Conservation (phyloP, 2,113 vertebrate species). For the Gallinago paraguaiae region DNA sequence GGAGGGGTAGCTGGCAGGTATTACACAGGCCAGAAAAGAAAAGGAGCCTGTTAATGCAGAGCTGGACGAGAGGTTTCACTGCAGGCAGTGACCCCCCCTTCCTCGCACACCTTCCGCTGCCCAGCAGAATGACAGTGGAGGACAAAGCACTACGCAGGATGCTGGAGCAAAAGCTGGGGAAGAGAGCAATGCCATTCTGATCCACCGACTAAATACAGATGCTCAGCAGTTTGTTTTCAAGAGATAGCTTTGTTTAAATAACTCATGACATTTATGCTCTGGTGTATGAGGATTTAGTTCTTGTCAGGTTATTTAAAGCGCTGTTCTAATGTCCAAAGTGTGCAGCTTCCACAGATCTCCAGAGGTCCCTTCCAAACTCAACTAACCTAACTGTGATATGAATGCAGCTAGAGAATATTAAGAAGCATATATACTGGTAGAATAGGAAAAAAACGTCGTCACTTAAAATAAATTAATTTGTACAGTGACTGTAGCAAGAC, state of each 20-base stretch:
- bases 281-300: background rate
- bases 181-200: background rate
- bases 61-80: background rate
- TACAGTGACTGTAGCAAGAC: background rate
- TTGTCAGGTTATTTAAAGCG: background rate
- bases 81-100: background rate
- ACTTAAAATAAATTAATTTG: background rate
- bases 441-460: background rate
- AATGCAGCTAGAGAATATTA: background rate
- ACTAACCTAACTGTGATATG: background rate
- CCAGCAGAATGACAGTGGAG: background rate
- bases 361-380: background rate
- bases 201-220: background rate
- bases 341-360: background rate
- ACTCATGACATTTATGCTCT: background rate
- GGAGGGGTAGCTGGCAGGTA: accelerated
- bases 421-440: background rate
- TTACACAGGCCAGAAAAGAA: background rate
- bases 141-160: background rate
- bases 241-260: background rate
- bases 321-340: background rate
- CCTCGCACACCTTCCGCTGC: background rate
- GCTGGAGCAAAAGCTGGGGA: background rate
- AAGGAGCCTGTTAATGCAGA: background rate
- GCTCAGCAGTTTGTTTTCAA: background rate